Percentiles rank a stretch among this genome's conserved stretches.
Evolutionary conservation across 2,888 invertebrate species (phyloP).

Genomic region (Yponomeuta sedellus): DNA sequence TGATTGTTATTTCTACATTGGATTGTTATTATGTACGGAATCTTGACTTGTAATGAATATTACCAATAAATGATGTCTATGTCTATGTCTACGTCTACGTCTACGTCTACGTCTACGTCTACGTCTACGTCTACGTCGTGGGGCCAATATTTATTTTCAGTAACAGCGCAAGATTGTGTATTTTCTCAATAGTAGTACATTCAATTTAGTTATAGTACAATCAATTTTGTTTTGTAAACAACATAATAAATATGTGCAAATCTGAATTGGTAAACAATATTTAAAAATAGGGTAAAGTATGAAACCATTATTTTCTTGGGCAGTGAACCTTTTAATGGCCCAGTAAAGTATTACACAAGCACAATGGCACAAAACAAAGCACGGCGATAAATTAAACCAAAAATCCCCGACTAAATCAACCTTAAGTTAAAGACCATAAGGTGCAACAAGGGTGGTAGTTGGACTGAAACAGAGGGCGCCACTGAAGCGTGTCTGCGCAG

Average conservation of each 20-base stretch:
- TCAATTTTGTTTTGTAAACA: not conserved
- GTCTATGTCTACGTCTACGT: too few relatives aligned
- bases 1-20: too few relatives aligned
- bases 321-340: conserved; percentile 3
- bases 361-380: conserved; percentile 8
- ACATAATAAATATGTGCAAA: not conserved
- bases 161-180: not conserved
- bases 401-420: not conserved
- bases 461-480: conserved; percentile 15
- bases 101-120: too few relatives aligned
- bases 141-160: too few relatives aligned
- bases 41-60: too few relatives aligned
- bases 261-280: not conserved
- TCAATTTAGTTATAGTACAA: not conserved
- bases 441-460: not conserved
- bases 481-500: conserved; percentile 9
- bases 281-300: conserved; percentile 1
- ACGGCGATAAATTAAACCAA: not conserved
- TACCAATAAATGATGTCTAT: too few relatives aligned
- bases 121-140: too few relatives aligned
- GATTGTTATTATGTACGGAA: too few relatives aligned
- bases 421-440: not conserved
- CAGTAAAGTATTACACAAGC: conserved; percentile 8
- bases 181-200: not conserved
- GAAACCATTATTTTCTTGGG: not conserved